Evolutionary conservation across 2,113 vertebrate species (phyloP), one percentile per base, ranked within the genome.

Genomic region (Callipepla squamata): DNA sequence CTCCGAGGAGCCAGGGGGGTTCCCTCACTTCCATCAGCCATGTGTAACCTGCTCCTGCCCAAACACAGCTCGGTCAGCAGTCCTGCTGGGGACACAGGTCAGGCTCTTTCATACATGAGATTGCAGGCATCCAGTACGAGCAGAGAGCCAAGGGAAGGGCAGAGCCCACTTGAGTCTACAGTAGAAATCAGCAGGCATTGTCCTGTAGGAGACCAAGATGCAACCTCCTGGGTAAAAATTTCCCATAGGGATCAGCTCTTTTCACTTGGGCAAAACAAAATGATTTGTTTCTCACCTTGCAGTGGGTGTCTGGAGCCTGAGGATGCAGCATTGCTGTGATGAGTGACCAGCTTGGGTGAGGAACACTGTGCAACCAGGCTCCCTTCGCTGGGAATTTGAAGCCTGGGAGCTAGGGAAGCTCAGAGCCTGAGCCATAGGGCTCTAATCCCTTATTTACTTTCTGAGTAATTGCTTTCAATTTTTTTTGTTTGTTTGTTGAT

Each of bases 21-120:
- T 91, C 82, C 48, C 74, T 93, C 45, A 47, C 23, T 93, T 73
- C 68, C 34, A 16, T 47, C 84, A 79, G 76, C 47, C 79, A 85
- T 47, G 9, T 61, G 89, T 61, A 66, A 66, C 44, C 47, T 77
- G 79, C 55, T 70, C 69, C 61, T 53, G 62, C 47, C 76, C 75
- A 47, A 23, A 18, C 3, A 7, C 18, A 62, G 15, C 38, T 61
- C 3, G 51, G 72, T 16, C 50, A 22, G 61, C 61, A 3, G 3
- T n/a, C 25, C 80, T 86, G 78, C 28, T n/a, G 32, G 40, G 61
- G 68, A 23, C 44, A 63, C 26, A n/a, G 82, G 48, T 51, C 36
- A 47, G 36, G 61, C 58, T n/a, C 53, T 48, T 68, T 47, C 67
- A 32, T 44, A 22, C 6, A 4, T 1, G 3, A 13, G 32, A 16